Evolutionary conservation across 2,113 vertebrate species (phyloP).

Genomic region (Onychostoma macrolepis): DNA sequence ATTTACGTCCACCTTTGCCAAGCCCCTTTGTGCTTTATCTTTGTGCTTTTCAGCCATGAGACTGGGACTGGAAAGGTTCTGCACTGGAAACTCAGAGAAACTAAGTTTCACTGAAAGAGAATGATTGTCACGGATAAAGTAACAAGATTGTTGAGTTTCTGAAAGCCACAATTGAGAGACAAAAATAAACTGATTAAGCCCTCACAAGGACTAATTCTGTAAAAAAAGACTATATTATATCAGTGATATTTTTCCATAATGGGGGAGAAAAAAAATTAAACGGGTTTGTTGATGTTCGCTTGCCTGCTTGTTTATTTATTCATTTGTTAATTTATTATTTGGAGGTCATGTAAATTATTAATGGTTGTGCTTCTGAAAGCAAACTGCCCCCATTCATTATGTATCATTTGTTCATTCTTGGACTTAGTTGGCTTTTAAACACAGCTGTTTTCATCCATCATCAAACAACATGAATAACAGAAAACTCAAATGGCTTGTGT

Average conservation of each 20-base stretch:
- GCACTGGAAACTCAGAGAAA: not conserved
- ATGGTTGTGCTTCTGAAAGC: slow-evolving; percentile 64
- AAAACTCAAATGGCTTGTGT: slow-evolving; percentile 27
- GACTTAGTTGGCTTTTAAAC: slow-evolving; percentile 56
- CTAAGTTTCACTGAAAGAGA: not conserved
- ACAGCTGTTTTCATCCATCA: slow-evolving; percentile 43
- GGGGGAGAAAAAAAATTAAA: slow-evolving; percentile 50
- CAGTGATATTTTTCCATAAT: slow-evolving; percentile 64
- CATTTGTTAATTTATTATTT: slow-evolving; percentile 82
- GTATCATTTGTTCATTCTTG: slow-evolving; percentile 57
- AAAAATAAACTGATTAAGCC: slow-evolving; percentile 10
- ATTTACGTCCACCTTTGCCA: slow-evolving; percentile 36
- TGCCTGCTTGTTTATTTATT: slow-evolving; percentile 83
- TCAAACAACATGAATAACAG: slow-evolving; percentile 42
- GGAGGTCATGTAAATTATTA: slow-evolving; percentile 75
- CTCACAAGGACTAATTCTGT: slow-evolving; percentile 51
- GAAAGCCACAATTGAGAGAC: slow-evolving; percentile 45
- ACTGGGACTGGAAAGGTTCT: not conserved
- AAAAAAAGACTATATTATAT: slow-evolving; percentile 58
- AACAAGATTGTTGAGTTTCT: not conserved
- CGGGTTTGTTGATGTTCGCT: slow-evolving; percentile 79
- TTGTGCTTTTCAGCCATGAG: slow-evolving; percentile 41
- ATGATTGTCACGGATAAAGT: not conserved
- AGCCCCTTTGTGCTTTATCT: not conserved
- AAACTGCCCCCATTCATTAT: slow-evolving; percentile 57